phyloP scores from a whole-genome alignment of 2,797 vertebrate species.

The Typhlichthys eigenmanni region DNA sequence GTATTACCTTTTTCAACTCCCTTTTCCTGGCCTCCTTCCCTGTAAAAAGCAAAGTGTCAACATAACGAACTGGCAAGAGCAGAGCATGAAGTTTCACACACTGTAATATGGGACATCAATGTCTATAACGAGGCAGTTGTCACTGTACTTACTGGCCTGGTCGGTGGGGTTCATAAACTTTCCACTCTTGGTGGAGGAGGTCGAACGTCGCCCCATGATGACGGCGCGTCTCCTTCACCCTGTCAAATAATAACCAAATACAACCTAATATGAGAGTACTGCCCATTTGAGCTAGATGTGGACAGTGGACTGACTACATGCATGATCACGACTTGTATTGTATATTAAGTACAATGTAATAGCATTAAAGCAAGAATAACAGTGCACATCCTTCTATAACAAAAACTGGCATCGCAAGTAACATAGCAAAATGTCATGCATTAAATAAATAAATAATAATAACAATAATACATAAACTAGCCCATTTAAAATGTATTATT shows the following conservation, averaged over 20 bases:
- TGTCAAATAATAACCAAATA: conserved; percentile 19
- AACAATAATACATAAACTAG: too few species aligned
- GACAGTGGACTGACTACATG: too few species aligned
- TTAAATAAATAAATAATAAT: not conserved
- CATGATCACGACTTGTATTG: too few species aligned
- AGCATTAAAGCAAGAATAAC: too few species aligned
- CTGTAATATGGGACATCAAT: not conserved
- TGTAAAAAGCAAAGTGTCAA: conserved; percentile 41
- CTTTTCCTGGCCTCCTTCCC: conserved; percentile 98
- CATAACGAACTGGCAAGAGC: conserved; percentile 3
- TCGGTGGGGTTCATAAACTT: conserved; percentile 99
- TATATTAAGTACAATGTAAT: too few species aligned
- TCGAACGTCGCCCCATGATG: conserved; percentile 95
- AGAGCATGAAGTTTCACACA: not conserved
- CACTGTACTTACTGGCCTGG: conserved; percentile 91
- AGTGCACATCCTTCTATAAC: not conserved
- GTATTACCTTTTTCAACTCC: conserved; percentile 92
- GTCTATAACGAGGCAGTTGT: not conserved
- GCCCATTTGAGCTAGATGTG: too few species aligned
- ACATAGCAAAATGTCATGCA: not conserved
- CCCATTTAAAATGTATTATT: too few species aligned
- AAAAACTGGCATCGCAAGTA: not conserved
- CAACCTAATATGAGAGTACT: not conserved
- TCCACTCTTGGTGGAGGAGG: conserved; percentile 99
- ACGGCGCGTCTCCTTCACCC: conserved; percentile 50